Evolutionary conservation across 2,888 invertebrate species (phyloP).

Genomic region (Calameuta pallipes): DNA sequence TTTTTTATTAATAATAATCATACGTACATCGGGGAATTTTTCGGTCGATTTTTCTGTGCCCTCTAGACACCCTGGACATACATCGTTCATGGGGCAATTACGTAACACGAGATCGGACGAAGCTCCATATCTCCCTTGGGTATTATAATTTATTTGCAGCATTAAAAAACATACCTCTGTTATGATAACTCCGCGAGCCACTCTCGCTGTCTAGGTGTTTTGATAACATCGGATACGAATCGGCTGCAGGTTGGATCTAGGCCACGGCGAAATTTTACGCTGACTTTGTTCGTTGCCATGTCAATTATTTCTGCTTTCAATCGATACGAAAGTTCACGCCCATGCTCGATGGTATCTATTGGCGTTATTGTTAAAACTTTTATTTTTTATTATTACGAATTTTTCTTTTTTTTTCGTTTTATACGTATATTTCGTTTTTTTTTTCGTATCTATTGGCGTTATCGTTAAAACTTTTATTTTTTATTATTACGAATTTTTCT

Average conservation of each 20-base stretch:
- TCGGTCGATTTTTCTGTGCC: too few relatives aligned
- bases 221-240: background rate
- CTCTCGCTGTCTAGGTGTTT: conserved; percentile 12
- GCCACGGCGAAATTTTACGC: background rate
- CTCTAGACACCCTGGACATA: too few relatives aligned
- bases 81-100: too few relatives aligned
- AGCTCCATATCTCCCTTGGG: background rate
- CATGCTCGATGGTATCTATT: background rate
- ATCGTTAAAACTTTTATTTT: too few relatives aligned
- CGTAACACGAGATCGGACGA: background rate
- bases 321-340: background rate
- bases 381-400: background rate
- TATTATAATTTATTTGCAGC: conserved; percentile 27
- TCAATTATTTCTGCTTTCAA: background rate
- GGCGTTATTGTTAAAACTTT: background rate
- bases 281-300: background rate
- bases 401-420: too few relatives aligned
- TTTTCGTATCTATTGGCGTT: too few relatives aligned
- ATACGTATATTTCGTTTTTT: too few relatives aligned
- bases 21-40: too few relatives aligned
- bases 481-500: too few relatives aligned
- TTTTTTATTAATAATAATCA: too few relatives aligned
- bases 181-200: conserved; percentile 42
- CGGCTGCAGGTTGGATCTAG: background rate
- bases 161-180: conserved; percentile 39